Evolutionary conservation across 2,113 vertebrate genomes (phyloP).

Genomic region (Tyto alba): DNA sequence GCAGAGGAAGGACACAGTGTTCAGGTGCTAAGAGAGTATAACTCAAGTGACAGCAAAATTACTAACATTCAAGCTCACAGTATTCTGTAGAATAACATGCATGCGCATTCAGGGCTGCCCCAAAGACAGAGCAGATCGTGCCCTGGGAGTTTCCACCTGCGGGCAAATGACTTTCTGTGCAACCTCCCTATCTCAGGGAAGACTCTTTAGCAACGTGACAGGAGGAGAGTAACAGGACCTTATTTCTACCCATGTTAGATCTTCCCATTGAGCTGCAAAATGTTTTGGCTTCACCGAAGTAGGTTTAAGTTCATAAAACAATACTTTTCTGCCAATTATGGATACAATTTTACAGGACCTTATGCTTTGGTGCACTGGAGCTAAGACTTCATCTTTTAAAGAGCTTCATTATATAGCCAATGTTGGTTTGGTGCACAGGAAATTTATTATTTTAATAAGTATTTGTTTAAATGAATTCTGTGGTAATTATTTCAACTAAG

Average conservation of each 20-base stretch:
- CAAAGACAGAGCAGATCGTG: background rate
- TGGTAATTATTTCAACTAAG: background rate
- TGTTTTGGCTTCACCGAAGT: background rate
- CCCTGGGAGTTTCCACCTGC: background rate
- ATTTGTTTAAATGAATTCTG: background rate
- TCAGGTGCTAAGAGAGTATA: background rate
- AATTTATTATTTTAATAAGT: background rate
- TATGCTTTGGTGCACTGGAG: background rate
- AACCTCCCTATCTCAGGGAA: background rate
- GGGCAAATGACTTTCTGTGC: background rate
- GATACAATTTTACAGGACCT: background rate
- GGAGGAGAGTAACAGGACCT: background rate
- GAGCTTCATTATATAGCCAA: fast-evolving
- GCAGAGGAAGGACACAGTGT: background rate
- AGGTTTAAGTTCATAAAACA: background rate
- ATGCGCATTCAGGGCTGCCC: background rate
- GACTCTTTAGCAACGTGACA: background rate
- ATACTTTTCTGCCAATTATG: background rate
- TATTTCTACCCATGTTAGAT: background rate
- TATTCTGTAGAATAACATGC: background rate
- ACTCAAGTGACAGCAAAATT: background rate
- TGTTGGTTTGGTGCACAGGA: background rate
- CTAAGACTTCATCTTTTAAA: background rate
- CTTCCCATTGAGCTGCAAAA: background rate
- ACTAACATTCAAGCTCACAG: background rate